Evolutionary conservation across 1,140 invertebrate species (phyloP), one percentile per base, ranked within the genome.

Genomic region (Antheraea pernyi): DNA sequence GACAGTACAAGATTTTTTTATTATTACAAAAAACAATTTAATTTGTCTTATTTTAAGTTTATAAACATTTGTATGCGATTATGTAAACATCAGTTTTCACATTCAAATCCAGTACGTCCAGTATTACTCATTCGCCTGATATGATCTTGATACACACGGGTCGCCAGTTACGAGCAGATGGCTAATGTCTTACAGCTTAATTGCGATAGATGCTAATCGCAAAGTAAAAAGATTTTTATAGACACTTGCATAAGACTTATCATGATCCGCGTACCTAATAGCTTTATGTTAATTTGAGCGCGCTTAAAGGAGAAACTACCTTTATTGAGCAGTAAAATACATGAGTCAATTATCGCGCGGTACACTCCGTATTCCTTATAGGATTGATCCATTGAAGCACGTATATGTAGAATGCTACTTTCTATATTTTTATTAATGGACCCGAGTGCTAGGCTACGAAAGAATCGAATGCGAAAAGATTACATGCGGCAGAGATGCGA

Each of bases 121-220:
- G 46, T 11, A 53, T 16, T 10, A 10, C 46, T 53, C 16, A 53
- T 53, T 53, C 46, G 16, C 46, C 46, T 53, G 46, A 53, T 53
- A 53, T 53, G n/a, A 63, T 63, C 61, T 37, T 63, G 61, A 63
- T 63, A 63, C 37, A 63, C 61, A 63, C 61, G 61, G 22, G 61
- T 36, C n/a, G 61, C 7, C 22, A 36, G 46, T 37, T 30, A 11
- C 22, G 22, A 63, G 16, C 30, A 37, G 16, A 63, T 37, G 61
- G 22, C 6, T 8, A 63, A 37, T 63, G 11, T 37, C 22, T 30
- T 63, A 63, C 61, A 63, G 18, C 61, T 63, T 63, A 63, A 63
- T 63, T 30, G 61, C 61, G n/a, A 37, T 37, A 63, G 61, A 63
- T 63, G 30, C 30, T 63, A 63, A 63, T 63, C 61, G 3, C 19